Evolutionary conservation across 2,888 invertebrate species (phyloP), one percentile per base, ranked within the genome.

Genomic region (Xestia rhomboidea): DNA sequence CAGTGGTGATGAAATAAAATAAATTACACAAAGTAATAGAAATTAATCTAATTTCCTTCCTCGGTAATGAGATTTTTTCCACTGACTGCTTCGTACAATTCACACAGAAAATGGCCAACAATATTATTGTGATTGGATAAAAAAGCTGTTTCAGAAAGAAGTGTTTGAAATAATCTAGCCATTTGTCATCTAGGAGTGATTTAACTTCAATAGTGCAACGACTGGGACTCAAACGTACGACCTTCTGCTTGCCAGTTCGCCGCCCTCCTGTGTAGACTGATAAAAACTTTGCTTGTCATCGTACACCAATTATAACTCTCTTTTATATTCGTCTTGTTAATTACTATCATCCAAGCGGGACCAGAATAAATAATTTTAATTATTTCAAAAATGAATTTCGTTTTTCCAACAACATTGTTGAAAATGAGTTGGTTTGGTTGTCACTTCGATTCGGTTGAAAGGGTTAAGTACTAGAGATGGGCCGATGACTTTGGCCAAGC

Each of bases 301-400:
- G 15, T 62, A 41, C 34, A 54, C 46, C 41, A 79, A 81, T 81
- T 72, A 63, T n/a, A 62, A 62, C 38, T 81, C 62, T 34, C 11
- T 79, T 80, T 78, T 49, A 62, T 62, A 72, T 57, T 34, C 27
- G 2, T 7, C 24, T 79, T 44, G 84, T 70, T 71, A 81, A 62
- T 80, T 79, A 67, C 46, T 49, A 34, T 34, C 24, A 67, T 41
- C 18, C 51, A 24, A 27, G 6, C 62, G 73, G 62, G 67, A 79
- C 73, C 1, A 41, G 73, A 84, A 79, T 80, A 72, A 67, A 68
- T 81, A 72, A 80, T 63, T 44, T 83, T 24, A 8, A 21, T 11
- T 46, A 79, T 57, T 67, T 30, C 2, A 27, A 68, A 71, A 63
- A 15, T 41, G 0, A 10, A 68, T 15, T 21, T 34, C 0, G 38